These are phyloP conservation scores for Halyomorpha halys DNA, from an alignment of 1,140 invertebrate genomes.

Conservation along the genomic window DNA sequence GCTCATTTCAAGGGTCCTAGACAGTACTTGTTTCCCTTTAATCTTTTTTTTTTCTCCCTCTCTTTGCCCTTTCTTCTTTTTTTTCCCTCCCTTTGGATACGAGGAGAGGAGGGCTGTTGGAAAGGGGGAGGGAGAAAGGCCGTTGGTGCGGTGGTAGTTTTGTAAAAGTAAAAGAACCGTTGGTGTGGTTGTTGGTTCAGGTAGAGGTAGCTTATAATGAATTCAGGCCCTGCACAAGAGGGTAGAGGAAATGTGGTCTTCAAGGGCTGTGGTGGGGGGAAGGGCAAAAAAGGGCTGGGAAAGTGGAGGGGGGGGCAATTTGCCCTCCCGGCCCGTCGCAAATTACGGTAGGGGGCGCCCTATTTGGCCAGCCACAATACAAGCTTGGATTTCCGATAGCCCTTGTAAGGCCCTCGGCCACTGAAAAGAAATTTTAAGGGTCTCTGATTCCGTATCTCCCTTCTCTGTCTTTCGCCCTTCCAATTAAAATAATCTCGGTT, in stretches of 20 bases:
- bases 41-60: not conserved
- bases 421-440: not conserved
- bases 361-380: constrained; percentile 1
- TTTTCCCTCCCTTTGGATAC: not conserved
- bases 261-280: not conserved
- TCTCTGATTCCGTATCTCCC: not conserved
- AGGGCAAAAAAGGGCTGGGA: not conserved
- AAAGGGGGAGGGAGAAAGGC: not conserved
- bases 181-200: not conserved
- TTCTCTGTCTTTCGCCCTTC: no score
- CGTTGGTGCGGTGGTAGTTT: not conserved
- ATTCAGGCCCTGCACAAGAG: not conserved
- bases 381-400: constrained; percentile 4
- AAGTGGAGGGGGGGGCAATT: not conserved
- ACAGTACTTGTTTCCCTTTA: no score
- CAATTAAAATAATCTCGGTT: no score
- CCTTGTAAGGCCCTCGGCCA: not conserved
- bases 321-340: not conserved
- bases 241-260: not conserved
- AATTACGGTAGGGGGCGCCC: no score
- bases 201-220: constrained; percentile 11
- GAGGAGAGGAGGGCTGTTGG: no score
- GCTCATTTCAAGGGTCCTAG: no score
- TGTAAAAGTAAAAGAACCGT: not conserved
- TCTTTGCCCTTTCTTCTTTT: not conserved